Evolutionary conservation across 2,888 invertebrate species (phyloP).

Genomic region (Dorcus parallelipipedus): DNA sequence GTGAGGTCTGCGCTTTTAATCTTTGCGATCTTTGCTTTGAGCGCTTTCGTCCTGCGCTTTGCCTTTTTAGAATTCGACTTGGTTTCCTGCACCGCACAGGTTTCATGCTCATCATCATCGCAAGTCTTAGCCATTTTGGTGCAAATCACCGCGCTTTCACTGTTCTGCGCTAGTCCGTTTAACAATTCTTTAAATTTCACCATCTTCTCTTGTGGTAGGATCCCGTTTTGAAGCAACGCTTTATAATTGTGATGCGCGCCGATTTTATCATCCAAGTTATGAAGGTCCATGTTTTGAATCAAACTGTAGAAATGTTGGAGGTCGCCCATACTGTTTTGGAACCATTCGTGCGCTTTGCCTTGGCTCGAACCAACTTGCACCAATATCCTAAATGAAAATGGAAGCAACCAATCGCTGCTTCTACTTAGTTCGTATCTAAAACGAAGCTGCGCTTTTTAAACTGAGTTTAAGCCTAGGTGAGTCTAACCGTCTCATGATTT

Average conservation of each 20-base stretch:
- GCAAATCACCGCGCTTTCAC: neutral
- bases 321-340: slow-evolving; percentile 32
- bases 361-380: slow-evolving; percentile 15
- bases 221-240: too few relatives aligned
- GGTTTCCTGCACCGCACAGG: slow-evolving; percentile 10
- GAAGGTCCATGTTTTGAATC: slow-evolving; percentile 13
- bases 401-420: slow-evolving; percentile 7
- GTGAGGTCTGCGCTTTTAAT: slow-evolving; percentile 34
- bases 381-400: slow-evolving; percentile 10
- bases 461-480: too few relatives aligned
- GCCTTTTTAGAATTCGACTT: slow-evolving; percentile 30
- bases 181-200: neutral
- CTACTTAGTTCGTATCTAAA: slow-evolving; percentile 16
- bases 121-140: slow-evolving; percentile 11
- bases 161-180: neutral
- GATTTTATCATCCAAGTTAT: too few relatives aligned
- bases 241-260: too few relatives aligned
- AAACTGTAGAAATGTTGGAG: slow-evolving; percentile 27
- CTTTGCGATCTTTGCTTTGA: slow-evolving; percentile 36
- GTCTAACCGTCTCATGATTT: slow-evolving; percentile 25
- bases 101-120: slow-evolving; percentile 7
- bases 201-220: neutral
- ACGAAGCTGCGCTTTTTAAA: too few relatives aligned
- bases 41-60: slow-evolving; percentile 34
- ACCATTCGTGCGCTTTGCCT: slow-evolving; percentile 25